These are phyloP conservation scores for Aspidiotus destructor DNA, from an alignment of 2,888 invertebrate genomes.

Conservation along the genomic window DNA sequence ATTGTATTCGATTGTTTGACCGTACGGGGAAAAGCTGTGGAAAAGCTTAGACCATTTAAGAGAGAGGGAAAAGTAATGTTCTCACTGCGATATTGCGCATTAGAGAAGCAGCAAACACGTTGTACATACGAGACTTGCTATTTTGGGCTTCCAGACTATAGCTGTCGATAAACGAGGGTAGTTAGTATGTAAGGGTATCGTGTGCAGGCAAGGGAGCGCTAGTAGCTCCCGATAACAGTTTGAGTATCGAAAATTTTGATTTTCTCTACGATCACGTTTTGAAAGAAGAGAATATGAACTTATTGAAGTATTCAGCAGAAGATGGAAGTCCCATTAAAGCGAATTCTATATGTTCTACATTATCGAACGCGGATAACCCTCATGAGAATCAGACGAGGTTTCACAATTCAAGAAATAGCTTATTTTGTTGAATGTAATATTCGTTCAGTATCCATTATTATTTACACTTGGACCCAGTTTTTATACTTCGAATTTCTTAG, in stretches of 20 bases:
- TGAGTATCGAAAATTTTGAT: background rate
- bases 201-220: too few relatives aligned
- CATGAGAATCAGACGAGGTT: conserved; percentile 2
- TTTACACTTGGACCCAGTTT: background rate
- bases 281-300: background rate
- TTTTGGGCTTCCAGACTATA: too few relatives aligned
- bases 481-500: background rate
- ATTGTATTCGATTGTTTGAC: too few relatives aligned
- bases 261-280: background rate
- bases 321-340: background rate
- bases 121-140: too few relatives aligned
- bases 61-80: too few relatives aligned
- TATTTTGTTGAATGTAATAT: conserved; percentile 4
- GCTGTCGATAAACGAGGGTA: too few relatives aligned
- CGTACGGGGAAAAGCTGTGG: too few relatives aligned
- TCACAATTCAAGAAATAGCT: conserved; percentile 1
- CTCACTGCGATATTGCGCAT: too few relatives aligned
- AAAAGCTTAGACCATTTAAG: too few relatives aligned
- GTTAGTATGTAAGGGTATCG: too few relatives aligned
- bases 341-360: background rate
- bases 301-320: background rate
- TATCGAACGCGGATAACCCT: background rate
- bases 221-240: too few relatives aligned
- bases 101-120: too few relatives aligned
- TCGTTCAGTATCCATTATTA: background rate